A percentile compares a stretch with the other conserved stretches of the same genome.
Evolutionary conservation across 2,113 vertebrate species (phyloP).

Genomic region (Clarias magur): DNA sequence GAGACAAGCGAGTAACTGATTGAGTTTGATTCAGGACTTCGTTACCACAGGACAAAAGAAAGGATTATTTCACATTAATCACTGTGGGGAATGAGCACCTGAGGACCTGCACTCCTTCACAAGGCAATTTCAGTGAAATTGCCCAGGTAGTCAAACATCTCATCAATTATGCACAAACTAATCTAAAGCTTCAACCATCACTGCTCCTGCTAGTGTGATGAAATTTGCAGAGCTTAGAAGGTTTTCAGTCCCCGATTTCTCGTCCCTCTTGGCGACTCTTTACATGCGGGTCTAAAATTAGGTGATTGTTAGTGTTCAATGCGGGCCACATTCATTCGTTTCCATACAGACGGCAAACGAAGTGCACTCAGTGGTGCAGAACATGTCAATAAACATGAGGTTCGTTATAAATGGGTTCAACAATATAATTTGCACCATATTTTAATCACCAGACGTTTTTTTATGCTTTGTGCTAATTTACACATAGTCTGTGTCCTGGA

Average conservation of each 20-base stretch:
- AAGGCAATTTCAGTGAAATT: conserved; percentile 29
- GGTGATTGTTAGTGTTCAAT: neutral
- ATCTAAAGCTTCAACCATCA: conserved; percentile 36
- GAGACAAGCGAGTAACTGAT: neutral
- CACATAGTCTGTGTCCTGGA: neutral
- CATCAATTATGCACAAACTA: conserved; percentile 54
- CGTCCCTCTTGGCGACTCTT: neutral
- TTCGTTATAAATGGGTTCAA: neutral
- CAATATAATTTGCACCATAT: neutral
- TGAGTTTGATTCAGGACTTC: conserved; percentile 4
- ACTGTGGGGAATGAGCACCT: conserved; percentile 28
- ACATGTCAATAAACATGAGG: neutral
- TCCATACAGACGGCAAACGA: neutral
- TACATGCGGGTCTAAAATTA: neutral
- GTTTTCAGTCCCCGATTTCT: neutral
- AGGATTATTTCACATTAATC: conserved; percentile 37
- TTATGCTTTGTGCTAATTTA: neutral
- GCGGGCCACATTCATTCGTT: neutral
- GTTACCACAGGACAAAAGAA: conserved; percentile 3
- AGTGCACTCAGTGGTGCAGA: neutral
- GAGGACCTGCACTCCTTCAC: conserved; percentile 30
- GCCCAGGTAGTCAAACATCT: conserved; percentile 36
- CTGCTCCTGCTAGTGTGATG: conserved; percentile 29
- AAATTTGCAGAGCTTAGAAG: conserved; percentile 6
- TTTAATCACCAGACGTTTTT: neutral